A percentile compares a stretch with the other conserved stretches of the same genome.
These are phyloP conservation scores for Coracopsis vasa DNA, from an alignment of 2,113 vertebrate species.

Conservation along the genomic window DNA sequence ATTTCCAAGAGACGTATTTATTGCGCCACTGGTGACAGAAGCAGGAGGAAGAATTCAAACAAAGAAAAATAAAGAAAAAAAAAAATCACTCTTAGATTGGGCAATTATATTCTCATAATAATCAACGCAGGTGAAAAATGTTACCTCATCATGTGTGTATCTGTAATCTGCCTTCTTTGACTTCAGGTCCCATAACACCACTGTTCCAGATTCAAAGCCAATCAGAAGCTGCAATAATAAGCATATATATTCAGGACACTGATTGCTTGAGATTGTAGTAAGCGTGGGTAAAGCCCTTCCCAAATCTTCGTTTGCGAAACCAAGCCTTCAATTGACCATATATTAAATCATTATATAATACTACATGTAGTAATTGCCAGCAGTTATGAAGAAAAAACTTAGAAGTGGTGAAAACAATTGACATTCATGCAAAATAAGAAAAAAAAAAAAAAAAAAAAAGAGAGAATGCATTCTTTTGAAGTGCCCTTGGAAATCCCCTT, in stretches of 20 bases:
- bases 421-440: neutral
- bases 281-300: no score
- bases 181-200: constrained; percentile 98
- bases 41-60: neutral
- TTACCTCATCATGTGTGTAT: constrained; percentile 98
- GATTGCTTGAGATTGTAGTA: no score
- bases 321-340: no score
- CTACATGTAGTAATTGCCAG: neutral
- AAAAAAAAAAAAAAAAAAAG: neutral
- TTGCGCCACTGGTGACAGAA: neutral
- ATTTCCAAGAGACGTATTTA: neutral
- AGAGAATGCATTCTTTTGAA: neutral
- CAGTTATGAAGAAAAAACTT: neutral
- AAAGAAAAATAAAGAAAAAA: neutral
- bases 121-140: neutral
- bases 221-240: constrained; percentile 89
- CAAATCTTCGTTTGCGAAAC: no score
- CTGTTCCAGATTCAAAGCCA: constrained; percentile 96
- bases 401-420: neutral
- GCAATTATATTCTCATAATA: neutral
- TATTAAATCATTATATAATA: neutral
- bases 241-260: neutral
- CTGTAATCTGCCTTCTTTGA: constrained; percentile 98
- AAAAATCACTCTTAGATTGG: neutral
- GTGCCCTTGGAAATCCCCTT: neutral